Evolutionary conservation across 2,113 vertebrate genomes (phyloP), one percentile per base, ranked within the genome.

Genomic region (Pseudolaguvia tuberculata): DNA sequence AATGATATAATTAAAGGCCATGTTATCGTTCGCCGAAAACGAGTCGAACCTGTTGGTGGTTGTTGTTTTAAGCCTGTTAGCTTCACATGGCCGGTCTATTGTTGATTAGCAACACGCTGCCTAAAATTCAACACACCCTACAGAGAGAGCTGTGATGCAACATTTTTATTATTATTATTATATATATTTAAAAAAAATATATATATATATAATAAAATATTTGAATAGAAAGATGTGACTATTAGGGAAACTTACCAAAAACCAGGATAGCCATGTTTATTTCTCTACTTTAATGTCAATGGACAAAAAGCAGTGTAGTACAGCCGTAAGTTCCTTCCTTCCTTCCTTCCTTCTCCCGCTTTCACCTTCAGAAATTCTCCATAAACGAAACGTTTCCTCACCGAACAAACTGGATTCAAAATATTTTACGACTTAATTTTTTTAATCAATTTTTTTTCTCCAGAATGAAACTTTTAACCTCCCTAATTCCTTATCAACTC

Each of bases 261-360:
- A 93, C 88, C 77, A 87, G 90, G 80, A 92, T 88, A 80, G 91
- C 91, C 92, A 93, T 93, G 55, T 84, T 84, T 67, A 55, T 50
- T 42, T 58, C 39, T 42, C 39, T 9, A 42, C 39, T 42, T 59
- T 27, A 71, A 82, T 79, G 70, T 74, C 66, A 57, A 25, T 55
- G 76, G 78, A 82, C 79, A 84, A 80, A 84, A 80, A 75, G 80
- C 72, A 72, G 25, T 65, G 65, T 61, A 71, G 52, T 62, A 81
- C 66, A 78, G 70, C 59, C 29, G 20, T 35, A 75, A 76, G 61
- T 79, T 71, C 56, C 53, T 55, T 61, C 20, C 39, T 11, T 71
- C 55, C 59, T 79, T 71, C 56, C 53, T 55, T 61, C 20, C 39
- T 11, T 71, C 55, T 67, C 47, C 21, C 31, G 35, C 63, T 48